Evolutionary conservation across 1,140 invertebrate genomes (phyloP), one percentile per base, ranked within the genome.

Genomic region (Cotesia chilonis): DNA sequence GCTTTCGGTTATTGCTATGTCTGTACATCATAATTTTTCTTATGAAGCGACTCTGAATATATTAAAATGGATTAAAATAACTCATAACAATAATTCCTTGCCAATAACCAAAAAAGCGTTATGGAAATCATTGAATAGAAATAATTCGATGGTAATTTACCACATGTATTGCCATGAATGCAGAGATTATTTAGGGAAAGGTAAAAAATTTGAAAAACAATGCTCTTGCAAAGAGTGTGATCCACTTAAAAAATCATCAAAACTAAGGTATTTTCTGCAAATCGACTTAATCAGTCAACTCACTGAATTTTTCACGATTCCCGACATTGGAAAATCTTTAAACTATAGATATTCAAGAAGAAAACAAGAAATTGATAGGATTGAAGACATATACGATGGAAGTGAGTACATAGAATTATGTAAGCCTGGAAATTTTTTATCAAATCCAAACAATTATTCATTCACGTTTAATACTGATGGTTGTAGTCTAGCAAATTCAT

Each of bases 381-480:
- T 70, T 10, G 59, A 68, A 59, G 74, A 75, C 38, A 68, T 75
- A 9, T 75, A 72, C 37, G 70, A 75, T 60, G 74, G 74, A 3
- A 17, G 7, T 55, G 17, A 65, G 10, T 75, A 75, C 38, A 37
- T 57, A 35, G 5, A 38, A 38, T 37, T 75, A 10, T 51, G 36
- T 12, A 10, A 35, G n/a, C 10, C 6, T 0, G 66, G 67, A 10
- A 59, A 71, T 64, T 65, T 72, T 35, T 64, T 63, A 4, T n/a
- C 10, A 1, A 60, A 68, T 52, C 14, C 20, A 7, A 17, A n/a
- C 1, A 74, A 76, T 74, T 76, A 38, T 38, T 74, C 72, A 3
- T 68, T 74, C 7, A 71, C 72, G 1, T 37, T 76, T 4, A 71
- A 71, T 60, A 71, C 66, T 0, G 72, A 74, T 69, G 72, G 68